Evolutionary conservation across 2,888 invertebrate species (phyloP), one percentile per base, ranked within the genome.

Genomic region (Gnatocerus cornutus): DNA sequence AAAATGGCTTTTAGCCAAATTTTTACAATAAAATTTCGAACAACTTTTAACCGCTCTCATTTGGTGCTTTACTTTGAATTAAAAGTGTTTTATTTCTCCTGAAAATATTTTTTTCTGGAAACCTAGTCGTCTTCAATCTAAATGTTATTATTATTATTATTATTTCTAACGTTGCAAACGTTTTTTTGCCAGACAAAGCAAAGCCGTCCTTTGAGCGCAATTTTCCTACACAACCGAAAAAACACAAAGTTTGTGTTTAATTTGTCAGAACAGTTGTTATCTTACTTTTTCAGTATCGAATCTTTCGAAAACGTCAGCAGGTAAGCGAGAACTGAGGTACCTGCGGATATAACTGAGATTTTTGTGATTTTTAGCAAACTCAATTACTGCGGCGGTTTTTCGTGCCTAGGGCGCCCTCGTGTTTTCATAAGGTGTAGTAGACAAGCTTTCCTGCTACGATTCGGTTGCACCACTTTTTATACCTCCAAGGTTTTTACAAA

Each of bases 351-450:
- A 69, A 71, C 76, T 66, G 76, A 78, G 81, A 81, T 80, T 81
- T 81, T 81, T 81, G 81, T 81, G 80, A 80, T 81, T 81, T 81
- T 81, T 81, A 81, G 78, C 80, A 73, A 81, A 81, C 78, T 79
- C 81, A 81, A 81, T 81, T 81, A 81, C 76, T 70, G 75, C 61
- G 58, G 71, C 73, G 74, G 73, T 78, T 78, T 79, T 79, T 78
- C 73, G 69, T 69, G 76, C 79, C 75, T 53, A 41, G 59, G 77
- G 79, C 75, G 66, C 73, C 74, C 75, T 73, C 73, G 74, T 79
- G 79, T 80, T 80, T 79, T 79, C 75, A 79, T 69, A 79, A 79
- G 78, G 78, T 79, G 73, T 73, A 74, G 72, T 74, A 76, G 73
- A 70, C 71, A 71, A 74, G 71, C 73, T 72, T 45, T 72, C 59